Evolutionary conservation across 2,888 invertebrate species (phyloP), one percentile per base, ranked within the genome.

Genomic region (Nycteola revayana): DNA sequence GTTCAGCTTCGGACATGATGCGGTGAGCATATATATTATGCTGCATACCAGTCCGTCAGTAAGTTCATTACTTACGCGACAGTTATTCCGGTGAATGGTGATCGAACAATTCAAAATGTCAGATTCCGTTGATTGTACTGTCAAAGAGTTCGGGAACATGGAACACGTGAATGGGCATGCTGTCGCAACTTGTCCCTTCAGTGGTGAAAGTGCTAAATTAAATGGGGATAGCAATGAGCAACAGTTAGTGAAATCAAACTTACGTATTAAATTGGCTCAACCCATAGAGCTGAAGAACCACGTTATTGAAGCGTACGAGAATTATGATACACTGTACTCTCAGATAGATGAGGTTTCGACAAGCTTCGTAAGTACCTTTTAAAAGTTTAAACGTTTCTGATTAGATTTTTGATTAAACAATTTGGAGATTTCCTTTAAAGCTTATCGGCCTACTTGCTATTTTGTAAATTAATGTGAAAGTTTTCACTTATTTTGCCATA

Each of bases 21-120:
- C 68, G 54, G 70, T 59, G 55, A 71, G 66, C 76, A 75, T 83
- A 82, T 75, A 82, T 75, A 80, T 66, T 60, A 76, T 76, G 76
- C 60, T 61, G 61, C 59, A 42, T 29, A 42, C 47, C 52, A 37
- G 44, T 36, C 36, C 35, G 49, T 61, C 73, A 81, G 69, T 78
- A 56, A 58, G 45, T 41, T 27, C 38, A 49, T 40, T 46, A 43
- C 41, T 39, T 31, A 44, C 60, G 58, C 60, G 60, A 49, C 44
- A 51, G 50, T 38, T 41, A 33, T 41, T 49, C 35, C 42, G 47
- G 53, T 52, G 49, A 43, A 39, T 21, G n/a, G 21, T 21, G 36
- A 32, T 0, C 28, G n/a, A 22, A 28, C 23, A 38, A 28, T 38
- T 54, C 49, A 52, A n/a, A 55, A 74, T 71, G 67, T 64, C 66